Evolutionary conservation across 2,113 vertebrate species (phyloP), one percentile per base, ranked within the genome.

Genomic region (Cephalopterus ornatus): DNA sequence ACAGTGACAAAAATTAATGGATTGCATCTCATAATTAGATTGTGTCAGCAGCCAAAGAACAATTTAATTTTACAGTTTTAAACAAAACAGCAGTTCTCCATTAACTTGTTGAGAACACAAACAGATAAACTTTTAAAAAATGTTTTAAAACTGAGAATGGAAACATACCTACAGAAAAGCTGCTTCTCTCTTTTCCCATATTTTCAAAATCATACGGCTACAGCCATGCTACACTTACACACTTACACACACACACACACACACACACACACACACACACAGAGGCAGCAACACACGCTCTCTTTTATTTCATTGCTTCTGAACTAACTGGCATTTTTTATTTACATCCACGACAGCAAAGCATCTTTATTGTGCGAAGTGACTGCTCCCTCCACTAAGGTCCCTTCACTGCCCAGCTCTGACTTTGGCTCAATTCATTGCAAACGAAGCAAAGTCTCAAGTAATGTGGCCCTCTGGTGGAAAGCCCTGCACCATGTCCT

Each of bases 391-490:
- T 97, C 97, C 97, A 97, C 94, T 56, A 71, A 27, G 87, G 86
- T 96, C 95, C 91, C 97, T 97, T 96, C 97, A 97, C 95, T 84
- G 72, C 96, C 98, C 96, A 97, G 96, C 96, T 97, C 83, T 83
- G 97, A 97, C 96, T 98, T 96, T 91, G 97, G 96, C 96, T 97
- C 94, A 97, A 97, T 98, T 97, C 97, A 90, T 44, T 62, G 96
- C 96, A 87, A 97, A 84, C 24, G 39, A 63, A 93, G 94, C 94
- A 2, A 98, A 98, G 97, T 97, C 97, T 98, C 98, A 98, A 98
- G 98, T 98, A 98, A 99, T 98, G 98, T 98, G 98, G 99, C 99
- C 99, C 99, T 99, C 99, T 99, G 98, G 99, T 99, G 99, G 99
- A 98, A 98, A 97, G 94, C 96, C 82, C 96, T 30, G 98, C 94